Base-by-base conservation (phyloP, 2,113 vertebrate genomes). In the Patagioenas fasciata region DNA sequence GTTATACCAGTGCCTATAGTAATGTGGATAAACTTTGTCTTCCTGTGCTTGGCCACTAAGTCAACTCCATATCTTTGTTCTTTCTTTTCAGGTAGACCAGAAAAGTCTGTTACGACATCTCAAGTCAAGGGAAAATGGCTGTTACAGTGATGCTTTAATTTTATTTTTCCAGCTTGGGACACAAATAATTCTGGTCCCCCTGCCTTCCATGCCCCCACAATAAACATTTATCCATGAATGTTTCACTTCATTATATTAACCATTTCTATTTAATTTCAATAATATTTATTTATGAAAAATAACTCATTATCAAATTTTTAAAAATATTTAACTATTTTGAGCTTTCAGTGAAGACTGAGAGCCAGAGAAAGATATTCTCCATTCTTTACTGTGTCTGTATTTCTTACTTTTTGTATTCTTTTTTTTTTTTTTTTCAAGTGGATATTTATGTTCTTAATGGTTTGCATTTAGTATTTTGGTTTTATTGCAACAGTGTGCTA, bases 61-160 rank as follows among this genome's bases (percentile, higher is more conserved):
- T 40, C 25, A 50, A 42, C 6, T 44, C 16, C 17, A 26, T 5
- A 6, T 65, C n/a, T 70, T 53, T 5, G 1, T 32, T 60, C 10
- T 25, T 56, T 61, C 62, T 75, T 85, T 51, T 25, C 31, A n/a
- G 10, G 6, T 19, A 12, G 25, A 60, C 15, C 21, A 69, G 15
- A 48, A 47, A 58, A 67, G 5, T 53, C 32, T 75, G 5, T 9
- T 60, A 13, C 4, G 2, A 64, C 5, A 69, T 26, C 11, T 60
- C 2, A 0, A 65, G 14, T 64, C 24, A 65, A 5, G 7, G 24
- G 11, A 73, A 88, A 64, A 65, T 17, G 1, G n/a, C 19, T 74
- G 5, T 21, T 50, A 6, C 12, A 74, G 13, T 13, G 14, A 34
- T 54, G 20, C 1, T 81, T 50, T 24, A 0, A 1, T 62, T 84